phyloP scores from a whole-genome alignment of 64 coral and sea anemone genomes.

The Actinia tenebrosa region DNA sequence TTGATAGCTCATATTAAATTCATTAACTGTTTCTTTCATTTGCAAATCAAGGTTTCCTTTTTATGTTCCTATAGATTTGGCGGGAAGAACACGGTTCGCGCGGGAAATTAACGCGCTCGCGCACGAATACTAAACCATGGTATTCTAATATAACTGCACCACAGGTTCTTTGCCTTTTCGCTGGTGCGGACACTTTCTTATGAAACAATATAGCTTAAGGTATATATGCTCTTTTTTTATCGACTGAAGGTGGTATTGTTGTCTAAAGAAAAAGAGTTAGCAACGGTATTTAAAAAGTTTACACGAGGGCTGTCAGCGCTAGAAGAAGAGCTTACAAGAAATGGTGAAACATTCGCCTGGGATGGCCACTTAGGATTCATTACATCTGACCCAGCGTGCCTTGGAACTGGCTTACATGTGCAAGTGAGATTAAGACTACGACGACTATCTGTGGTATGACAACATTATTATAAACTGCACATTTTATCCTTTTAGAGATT shows the following conservation, averaged over 20 bases:
- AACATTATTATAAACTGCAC: background rate
- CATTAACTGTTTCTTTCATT: too few relatives aligned
- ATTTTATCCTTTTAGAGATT: too few relatives aligned
- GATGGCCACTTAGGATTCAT: slow-evolving; percentile 68
- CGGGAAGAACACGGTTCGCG: too few relatives aligned
- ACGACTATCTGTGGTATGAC: slow-evolving; percentile 55
- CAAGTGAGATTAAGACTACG: slow-evolving; percentile 53
- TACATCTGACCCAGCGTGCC: slow-evolving; percentile 62
- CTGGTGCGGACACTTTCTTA: too few relatives aligned
- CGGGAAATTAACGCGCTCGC: too few relatives aligned
- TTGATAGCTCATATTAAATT: too few relatives aligned
- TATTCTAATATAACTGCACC: too few relatives aligned
- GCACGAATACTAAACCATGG: too few relatives aligned
- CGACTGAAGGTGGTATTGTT: slow-evolving; percentile 31
- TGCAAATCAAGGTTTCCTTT: too few relatives aligned
- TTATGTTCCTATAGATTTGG: too few relatives aligned
- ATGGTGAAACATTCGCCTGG: slow-evolving; percentile 65
- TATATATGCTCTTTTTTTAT: background rate
- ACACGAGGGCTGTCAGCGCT: slow-evolving; percentile 48
- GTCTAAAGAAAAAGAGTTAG: slow-evolving; percentile 39
- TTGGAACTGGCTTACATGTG: slow-evolving; percentile 65
- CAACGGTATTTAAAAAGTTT: slow-evolving; percentile 50
- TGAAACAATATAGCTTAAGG: too few relatives aligned
- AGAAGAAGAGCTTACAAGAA: slow-evolving; percentile 44
- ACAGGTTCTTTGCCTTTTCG: too few relatives aligned